Evolutionary conservation across 2,113 vertebrate genomes (phyloP).

Genomic region (Paramisgurnus dabryanus): DNA sequence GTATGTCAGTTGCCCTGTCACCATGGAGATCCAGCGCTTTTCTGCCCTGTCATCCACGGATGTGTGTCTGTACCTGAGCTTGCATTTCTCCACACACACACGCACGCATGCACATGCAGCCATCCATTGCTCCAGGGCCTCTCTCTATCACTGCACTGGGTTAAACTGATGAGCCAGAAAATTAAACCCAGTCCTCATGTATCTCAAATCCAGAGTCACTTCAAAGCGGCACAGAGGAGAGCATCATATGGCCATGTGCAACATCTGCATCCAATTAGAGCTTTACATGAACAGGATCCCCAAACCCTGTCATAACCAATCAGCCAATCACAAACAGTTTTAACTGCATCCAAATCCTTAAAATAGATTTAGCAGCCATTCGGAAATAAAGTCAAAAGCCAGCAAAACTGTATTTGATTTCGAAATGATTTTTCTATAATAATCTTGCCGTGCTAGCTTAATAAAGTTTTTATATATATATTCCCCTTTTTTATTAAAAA

Average conservation of each 20-base stretch:
- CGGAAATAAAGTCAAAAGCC: constrained; percentile 5
- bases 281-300: constrained; percentile 32
- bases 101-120: constrained; percentile 22
- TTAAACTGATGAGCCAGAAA: constrained; percentile 40
- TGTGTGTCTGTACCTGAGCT: constrained; percentile 58
- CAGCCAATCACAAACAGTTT: constrained; percentile 28
- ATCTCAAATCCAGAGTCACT: constrained; percentile 23
- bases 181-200: constrained; percentile 37
- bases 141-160: constrained; percentile 8
- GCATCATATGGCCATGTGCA: constrained; percentile 25
- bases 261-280: constrained; percentile 41
- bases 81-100: constrained; percentile 19
- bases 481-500: neutral
- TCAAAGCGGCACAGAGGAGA: constrained; percentile 17
- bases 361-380: constrained; percentile 25
- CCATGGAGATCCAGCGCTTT: constrained; percentile 66
- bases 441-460: neutral
- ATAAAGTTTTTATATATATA: neutral
- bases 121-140: constrained; percentile 2
- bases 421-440: neutral
- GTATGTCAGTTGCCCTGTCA: constrained; percentile 65
- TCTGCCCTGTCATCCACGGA: constrained; percentile 42
- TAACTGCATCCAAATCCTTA: neutral
- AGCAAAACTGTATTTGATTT: neutral
- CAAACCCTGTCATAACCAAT: constrained; percentile 30